phyloP scores from a whole-genome alignment of 92 coral and sea anemone species.

The Pocillopora meandrina region DNA sequence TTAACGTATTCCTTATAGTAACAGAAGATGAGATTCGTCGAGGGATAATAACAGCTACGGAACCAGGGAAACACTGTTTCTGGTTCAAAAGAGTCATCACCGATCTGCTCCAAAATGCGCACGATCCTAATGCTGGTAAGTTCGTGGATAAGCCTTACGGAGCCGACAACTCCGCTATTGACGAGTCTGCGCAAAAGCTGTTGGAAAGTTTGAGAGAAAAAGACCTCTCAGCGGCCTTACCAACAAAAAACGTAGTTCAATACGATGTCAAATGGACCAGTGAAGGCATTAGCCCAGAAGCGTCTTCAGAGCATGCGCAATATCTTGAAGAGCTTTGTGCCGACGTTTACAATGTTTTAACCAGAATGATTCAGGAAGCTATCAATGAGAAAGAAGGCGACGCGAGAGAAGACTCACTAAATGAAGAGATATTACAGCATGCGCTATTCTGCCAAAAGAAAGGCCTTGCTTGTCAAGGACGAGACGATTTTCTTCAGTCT shows the following conservation, averaged over 20 bases:
- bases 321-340: slow-evolving; percentile 78
- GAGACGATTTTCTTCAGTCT: slow-evolving; percentile 65
- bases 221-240: slow-evolving; percentile 53
- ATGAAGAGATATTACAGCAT: slow-evolving; percentile 85
- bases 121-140: slow-evolving; percentile 61
- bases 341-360: slow-evolving; percentile 69
- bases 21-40: slow-evolving; percentile 91
- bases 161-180: slow-evolving; percentile 34
- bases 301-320: slow-evolving; percentile 76
- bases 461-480: slow-evolving; percentile 84
- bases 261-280: slow-evolving; percentile 80
- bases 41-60: slow-evolving; percentile 68
- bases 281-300: slow-evolving; percentile 85
- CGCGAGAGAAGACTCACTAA: slow-evolving; percentile 64
- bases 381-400: slow-evolving; percentile 58
- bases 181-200: slow-evolving; percentile 66
- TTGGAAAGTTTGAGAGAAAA: slow-evolving; percentile 61
- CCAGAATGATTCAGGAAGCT: slow-evolving; percentile 77
- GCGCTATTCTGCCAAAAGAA: slow-evolving; percentile 84
- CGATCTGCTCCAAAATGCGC: slow-evolving; percentile 57
- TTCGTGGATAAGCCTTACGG: slow-evolving; percentile 77
- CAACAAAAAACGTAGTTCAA: slow-evolving; percentile 58
- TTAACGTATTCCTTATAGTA: slow-evolving; percentile 35
- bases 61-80: slow-evolving; percentile 79
- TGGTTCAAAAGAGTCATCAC: slow-evolving; percentile 84